Percentiles rank a stretch among this genome's conserved stretches.
These are phyloP conservation scores for Pelosia muscerda DNA, from an alignment of 2,888 invertebrate genomes.

Conservation along the genomic window DNA sequence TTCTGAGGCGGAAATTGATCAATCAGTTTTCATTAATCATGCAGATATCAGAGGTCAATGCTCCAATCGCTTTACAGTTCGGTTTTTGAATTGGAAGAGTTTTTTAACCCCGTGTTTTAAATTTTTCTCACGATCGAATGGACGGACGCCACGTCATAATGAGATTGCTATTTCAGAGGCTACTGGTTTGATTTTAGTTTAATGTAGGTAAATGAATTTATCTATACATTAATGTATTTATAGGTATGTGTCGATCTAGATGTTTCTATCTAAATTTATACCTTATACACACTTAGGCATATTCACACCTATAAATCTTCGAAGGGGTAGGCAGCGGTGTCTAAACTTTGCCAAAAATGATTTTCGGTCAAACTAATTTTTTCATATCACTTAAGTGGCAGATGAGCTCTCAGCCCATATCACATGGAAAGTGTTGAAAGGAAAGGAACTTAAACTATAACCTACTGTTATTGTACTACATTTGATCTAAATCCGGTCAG, in stretches of 20 bases:
- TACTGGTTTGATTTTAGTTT: not conserved
- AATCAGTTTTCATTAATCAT: not conserved
- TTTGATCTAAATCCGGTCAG: too few relatives aligned
- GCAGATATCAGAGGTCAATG: not conserved
- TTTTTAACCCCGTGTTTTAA: not conserved
- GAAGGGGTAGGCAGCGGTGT: too few relatives aligned
- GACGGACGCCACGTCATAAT: not conserved
- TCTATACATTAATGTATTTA: not conserved
- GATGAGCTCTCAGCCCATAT: too few relatives aligned
- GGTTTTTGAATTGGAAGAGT: not conserved
- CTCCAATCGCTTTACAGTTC: not conserved
- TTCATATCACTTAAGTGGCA: too few relatives aligned
- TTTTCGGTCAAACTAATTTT: too few relatives aligned
- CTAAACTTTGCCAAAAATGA: too few relatives aligned
- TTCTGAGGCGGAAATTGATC: not conserved
- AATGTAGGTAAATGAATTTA: too few relatives aligned
- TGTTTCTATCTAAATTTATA: not conserved
- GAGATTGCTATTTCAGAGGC: not conserved
- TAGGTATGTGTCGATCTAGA: not conserved
- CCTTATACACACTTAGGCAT: too few relatives aligned
- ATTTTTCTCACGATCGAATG: not conserved
- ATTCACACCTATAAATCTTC: too few relatives aligned
- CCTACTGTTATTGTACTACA: too few relatives aligned
- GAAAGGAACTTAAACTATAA: too few relatives aligned
- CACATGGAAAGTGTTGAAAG: too few relatives aligned